phyloP scores from a whole-genome alignment of 2,797 vertebrate species.

The Phrynocephalus vlangalii region DNA sequence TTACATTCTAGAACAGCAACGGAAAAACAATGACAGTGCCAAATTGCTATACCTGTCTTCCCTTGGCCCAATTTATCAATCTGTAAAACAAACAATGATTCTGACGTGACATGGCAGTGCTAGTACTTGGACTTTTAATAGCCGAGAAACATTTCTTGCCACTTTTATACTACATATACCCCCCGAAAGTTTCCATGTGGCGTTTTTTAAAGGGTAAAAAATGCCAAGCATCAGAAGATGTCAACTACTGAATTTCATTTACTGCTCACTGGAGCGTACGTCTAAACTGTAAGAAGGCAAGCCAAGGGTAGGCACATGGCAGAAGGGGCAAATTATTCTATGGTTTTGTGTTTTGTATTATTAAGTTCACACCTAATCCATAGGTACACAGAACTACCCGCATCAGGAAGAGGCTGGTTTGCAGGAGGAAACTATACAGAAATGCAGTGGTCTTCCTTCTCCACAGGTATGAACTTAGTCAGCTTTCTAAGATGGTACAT shows the following conservation, averaged over 20 bases:
- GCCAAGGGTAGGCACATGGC: neutral
- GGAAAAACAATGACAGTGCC: neutral
- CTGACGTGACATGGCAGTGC: neutral
- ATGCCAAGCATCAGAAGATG: neutral
- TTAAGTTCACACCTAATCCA: neutral
- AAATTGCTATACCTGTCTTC: slow-evolving; percentile 21
- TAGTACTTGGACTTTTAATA: neutral
- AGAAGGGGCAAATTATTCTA: neutral
- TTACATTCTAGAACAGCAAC: neutral
- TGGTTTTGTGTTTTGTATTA: neutral
- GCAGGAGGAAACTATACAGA: neutral
- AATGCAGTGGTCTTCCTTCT: neutral
- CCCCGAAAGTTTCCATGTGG: neutral
- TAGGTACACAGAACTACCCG: neutral
- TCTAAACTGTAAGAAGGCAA: neutral
- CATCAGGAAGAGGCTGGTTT: neutral
- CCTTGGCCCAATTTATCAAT: neutral
- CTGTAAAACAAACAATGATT: neutral
- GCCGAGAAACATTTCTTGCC: neutral
- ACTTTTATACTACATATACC: neutral
- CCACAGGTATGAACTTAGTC: neutral
- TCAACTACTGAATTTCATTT: neutral
- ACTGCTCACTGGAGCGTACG: neutral
- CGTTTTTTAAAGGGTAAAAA: neutral
- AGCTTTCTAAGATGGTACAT: neutral